These are phyloP conservation scores for Mimachlamys varia DNA, from an alignment of 2,888 invertebrate species.

Conservation along the genomic window DNA sequence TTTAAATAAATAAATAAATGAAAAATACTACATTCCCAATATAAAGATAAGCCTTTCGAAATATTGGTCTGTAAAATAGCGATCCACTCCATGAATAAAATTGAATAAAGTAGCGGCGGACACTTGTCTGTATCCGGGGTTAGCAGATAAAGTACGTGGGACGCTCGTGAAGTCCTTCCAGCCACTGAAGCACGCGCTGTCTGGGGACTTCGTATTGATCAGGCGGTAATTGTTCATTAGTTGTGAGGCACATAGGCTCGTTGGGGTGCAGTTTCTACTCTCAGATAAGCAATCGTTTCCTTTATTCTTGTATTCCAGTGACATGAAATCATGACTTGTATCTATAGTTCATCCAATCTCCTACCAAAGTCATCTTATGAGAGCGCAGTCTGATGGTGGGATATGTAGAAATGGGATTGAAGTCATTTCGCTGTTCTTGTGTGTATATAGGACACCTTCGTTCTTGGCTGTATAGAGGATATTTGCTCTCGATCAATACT, in stretches of 20 bases:
- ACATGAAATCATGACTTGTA: background rate
- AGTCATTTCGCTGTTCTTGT: background rate
- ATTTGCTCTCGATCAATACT: background rate
- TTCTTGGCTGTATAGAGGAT: background rate
- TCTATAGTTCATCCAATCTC: background rate
- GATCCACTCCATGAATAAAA: constrained; percentile 27
- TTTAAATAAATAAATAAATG: constrained; percentile 36
- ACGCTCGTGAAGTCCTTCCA: background rate
- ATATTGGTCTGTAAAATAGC: constrained; percentile 31
- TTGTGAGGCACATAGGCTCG: background rate
- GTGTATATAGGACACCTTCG: background rate
- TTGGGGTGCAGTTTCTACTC: constrained; percentile 21
- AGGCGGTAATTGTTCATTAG: constrained; percentile 17
- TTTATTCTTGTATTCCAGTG: constrained; percentile 4
- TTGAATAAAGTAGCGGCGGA: constrained; percentile 17
- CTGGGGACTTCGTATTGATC: background rate
- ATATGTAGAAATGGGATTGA: background rate
- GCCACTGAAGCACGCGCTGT: background rate
- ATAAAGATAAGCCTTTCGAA: constrained; percentile 36
- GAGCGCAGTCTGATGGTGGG: background rate
- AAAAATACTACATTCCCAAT: constrained; percentile 34
- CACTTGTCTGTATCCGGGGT: constrained; percentile 25
- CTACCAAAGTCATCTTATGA: background rate
- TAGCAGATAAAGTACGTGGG: constrained; percentile 15
- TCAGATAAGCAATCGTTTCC: background rate